phyloP scores from a whole-genome alignment of 2,113 vertebrate species.

The Nymphicus hollandicus region DNA sequence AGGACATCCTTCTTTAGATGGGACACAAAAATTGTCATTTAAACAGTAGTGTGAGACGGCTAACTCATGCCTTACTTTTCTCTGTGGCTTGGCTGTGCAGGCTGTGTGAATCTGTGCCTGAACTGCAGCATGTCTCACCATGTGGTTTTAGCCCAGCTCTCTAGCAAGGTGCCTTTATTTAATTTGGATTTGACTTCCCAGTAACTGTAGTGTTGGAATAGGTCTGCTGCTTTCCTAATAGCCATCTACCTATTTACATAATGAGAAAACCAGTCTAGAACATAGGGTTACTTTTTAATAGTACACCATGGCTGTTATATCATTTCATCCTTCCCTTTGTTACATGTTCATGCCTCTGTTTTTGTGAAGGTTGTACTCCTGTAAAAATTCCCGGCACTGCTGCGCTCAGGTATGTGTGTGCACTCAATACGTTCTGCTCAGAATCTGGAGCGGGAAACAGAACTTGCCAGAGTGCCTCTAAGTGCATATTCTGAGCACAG shows the following conservation, averaged over 20 bases:
- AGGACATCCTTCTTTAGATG: neutral
- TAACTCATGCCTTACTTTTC: neutral
- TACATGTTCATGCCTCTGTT: neutral
- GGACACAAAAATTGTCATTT: neutral
- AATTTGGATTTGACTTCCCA: neutral
- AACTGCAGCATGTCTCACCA: neutral
- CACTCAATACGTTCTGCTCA: neutral
- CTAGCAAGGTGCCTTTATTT: neutral
- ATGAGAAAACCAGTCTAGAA: neutral
- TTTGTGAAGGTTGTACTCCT: slow-evolving; percentile 13
- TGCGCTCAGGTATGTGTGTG: neutral
- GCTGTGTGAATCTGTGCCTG: neutral
- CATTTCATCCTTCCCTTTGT: neutral
- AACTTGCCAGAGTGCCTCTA: neutral
- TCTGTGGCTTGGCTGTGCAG: neutral
- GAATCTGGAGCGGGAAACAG: slow-evolving; percentile 30
- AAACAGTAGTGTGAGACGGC: neutral
- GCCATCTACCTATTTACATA: neutral
- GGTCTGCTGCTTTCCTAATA: neutral
- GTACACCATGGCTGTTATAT: neutral
- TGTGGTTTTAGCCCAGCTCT: neutral
- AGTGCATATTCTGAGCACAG: neutral
- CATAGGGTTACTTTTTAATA: neutral
- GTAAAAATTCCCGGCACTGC: slow-evolving; percentile 25
- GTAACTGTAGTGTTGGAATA: neutral